These are phyloP conservation scores for Agrotis exclamationis DNA, from an alignment of 2,888 invertebrate species.

Conservation along the genomic window DNA sequence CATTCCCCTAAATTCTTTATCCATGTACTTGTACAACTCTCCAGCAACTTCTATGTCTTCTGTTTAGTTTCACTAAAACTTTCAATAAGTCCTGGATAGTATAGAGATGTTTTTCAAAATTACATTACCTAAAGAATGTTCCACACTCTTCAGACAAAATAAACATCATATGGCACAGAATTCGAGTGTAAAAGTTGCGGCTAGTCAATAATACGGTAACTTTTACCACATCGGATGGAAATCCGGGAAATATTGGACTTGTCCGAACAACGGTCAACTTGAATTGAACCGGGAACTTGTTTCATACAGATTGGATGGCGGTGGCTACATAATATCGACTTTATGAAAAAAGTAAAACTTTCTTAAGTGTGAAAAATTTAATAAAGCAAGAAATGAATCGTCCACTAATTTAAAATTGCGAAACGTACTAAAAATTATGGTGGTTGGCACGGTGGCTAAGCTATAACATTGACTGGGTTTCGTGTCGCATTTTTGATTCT, in stretches of 20 bases:
- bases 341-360: too few species aligned
- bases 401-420: too few species aligned
- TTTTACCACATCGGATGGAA: slow-evolving; percentile 29
- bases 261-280: slow-evolving; percentile 29
- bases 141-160: not conserved
- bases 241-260: slow-evolving; percentile 36
- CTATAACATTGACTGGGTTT: too few species aligned
- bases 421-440: too few species aligned
- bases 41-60: not conserved
- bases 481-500: too few species aligned
- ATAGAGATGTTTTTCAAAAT: not conserved
- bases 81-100: not conserved
- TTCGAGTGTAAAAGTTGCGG: slow-evolving; percentile 10
- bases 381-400: too few species aligned
- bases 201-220: slow-evolving; percentile 21
- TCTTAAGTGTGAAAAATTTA: too few species aligned
- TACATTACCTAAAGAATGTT: not conserved
- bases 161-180: slow-evolving; percentile 8
- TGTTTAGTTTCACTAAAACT: not conserved
- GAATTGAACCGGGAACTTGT: slow-evolving; percentile 11
- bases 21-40: too few species aligned
- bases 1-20: too few species aligned
- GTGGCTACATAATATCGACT: not conserved
- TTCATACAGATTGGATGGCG: slow-evolving; percentile 11
- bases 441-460: too few species aligned